Base-by-base conservation (phyloP, 2,797 vertebrate genomes). In the Philypnodon macrostomus region DNA sequence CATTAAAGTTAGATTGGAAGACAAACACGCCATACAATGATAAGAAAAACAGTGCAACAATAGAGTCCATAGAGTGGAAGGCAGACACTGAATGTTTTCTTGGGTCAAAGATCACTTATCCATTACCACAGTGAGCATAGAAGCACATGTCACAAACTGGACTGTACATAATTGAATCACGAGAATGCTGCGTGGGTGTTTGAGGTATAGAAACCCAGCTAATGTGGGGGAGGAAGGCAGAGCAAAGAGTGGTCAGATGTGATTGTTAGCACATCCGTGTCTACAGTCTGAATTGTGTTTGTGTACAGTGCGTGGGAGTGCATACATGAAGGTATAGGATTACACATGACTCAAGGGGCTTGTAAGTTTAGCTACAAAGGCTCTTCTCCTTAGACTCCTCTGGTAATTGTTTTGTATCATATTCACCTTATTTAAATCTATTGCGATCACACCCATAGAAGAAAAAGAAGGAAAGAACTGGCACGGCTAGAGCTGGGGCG, bases 1-100 rank as follows among this genome's bases (percentile, higher is more conserved):
- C 80, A 86, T 85, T 87, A 87, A 58, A 73, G 58, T 48, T 47
- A 82, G 77, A 78, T 47, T 56, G 34, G 53, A 41, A 48, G 62
- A 60, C 56, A 63, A 64, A 30, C 16, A 62, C 26, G 42, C 14
- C 54, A 60, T 53, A 60, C 29, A 30, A 53, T 53, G 53, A 56
- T 24, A 33, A 38, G n/a, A n/a, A 36, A 38, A 33, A 33, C 29
- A 65, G 54, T 53, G 63, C 65, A 5, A 29, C 41, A 30, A 15
- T 5, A 44, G n/a, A 44, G 26, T 44, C 41, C 10, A 37, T 47
- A 36, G 40, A 56, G 59, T 68, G 53, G 48, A 62, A 54, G 63
- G 42, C n/a, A n/a, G 57, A 41, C 33, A 42, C 5, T 57, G 57
- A 68, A 77, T 78, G 39, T 58, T 77, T 76, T 66, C 47, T 12